These are phyloP conservation scores for Hepsetus odoe DNA, from an alignment of 2,113 vertebrate genomes.

Conservation along the genomic window DNA sequence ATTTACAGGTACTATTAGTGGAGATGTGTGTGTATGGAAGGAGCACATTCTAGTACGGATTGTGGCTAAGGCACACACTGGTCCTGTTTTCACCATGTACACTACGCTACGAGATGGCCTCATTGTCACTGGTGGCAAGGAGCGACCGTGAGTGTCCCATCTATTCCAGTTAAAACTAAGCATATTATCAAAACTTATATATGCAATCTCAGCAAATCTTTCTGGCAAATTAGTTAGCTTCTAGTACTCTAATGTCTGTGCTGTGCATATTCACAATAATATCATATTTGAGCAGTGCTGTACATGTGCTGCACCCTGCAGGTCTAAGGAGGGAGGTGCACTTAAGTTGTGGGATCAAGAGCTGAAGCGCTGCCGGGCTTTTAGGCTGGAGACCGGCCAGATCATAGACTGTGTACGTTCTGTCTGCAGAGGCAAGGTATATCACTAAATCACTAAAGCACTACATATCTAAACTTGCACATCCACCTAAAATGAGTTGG, in stretches of 20 bases:
- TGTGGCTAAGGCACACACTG: conserved; percentile 97
- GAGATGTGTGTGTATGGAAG: conserved; percentile 99
- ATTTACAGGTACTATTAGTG: conserved; percentile 99
- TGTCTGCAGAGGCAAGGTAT: conserved; percentile 92
- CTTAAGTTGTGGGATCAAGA: conserved; percentile 98
- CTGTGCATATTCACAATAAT: background rate
- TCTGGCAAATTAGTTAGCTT: background rate
- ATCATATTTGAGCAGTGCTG: background rate
- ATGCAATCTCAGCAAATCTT: no score
- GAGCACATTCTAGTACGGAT: conserved; percentile 93
- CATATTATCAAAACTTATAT: background rate
- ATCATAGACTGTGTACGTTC: conserved; percentile 91
- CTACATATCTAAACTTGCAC: background rate
- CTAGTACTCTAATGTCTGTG: background rate
- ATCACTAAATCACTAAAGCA: background rate
- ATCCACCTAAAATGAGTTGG: background rate
- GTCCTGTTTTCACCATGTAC: conserved; percentile 98
- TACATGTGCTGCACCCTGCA: conserved; percentile 60
- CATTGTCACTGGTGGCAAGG: conserved; percentile 97
- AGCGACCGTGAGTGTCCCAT: conserved; percentile 88
- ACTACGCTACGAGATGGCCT: conserved; percentile 95
- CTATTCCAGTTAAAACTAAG: background rate
- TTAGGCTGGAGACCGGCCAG: conserved; percentile 91
- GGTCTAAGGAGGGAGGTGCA: conserved; percentile 96
- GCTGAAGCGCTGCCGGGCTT: conserved; percentile 91